A percentile compares a stretch with the other conserved stretches of the same genome.
Conservation (phyloP, 2,888 invertebrate genomes). For the Neoascia interrupta region DNA sequence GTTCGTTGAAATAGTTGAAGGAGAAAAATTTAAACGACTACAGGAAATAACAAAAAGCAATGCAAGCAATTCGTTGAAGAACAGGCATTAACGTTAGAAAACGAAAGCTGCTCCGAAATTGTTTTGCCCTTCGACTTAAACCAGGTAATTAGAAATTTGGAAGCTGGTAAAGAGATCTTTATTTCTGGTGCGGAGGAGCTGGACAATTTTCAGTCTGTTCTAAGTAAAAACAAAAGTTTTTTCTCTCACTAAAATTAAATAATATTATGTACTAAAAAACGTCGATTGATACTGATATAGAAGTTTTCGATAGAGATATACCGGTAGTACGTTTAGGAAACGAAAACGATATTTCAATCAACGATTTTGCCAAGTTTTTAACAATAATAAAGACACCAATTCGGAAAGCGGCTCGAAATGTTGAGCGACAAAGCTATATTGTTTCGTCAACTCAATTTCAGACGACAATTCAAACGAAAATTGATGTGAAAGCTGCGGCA, state of each 20-base stretch:
- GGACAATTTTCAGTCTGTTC: not conserved
- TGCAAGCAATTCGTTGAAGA: not conserved
- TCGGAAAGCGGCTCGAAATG: not conserved
- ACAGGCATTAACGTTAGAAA: not conserved
- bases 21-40: not conserved
- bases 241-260: not conserved
- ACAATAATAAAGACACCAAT: not conserved
- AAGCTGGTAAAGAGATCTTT: not conserved
- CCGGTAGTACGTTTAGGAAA: not conserved
- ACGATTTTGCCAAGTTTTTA: not conserved
- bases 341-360: not conserved
- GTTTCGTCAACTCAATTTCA: not conserved
- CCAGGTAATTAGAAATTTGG: not conserved
- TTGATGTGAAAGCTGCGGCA: not conserved
- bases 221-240: not conserved
- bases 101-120: not conserved
- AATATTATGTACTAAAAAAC: not conserved
- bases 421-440: not conserved
- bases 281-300: not conserved
- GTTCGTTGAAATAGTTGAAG: not conserved
- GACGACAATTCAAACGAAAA: not conserved
- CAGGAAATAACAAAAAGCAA: not conserved
- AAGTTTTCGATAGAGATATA: not conserved
- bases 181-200: not conserved
- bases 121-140: not conserved